phyloP scores from a whole-genome alignment of 2,113 vertebrate species.

The Morone saxatilis region DNA sequence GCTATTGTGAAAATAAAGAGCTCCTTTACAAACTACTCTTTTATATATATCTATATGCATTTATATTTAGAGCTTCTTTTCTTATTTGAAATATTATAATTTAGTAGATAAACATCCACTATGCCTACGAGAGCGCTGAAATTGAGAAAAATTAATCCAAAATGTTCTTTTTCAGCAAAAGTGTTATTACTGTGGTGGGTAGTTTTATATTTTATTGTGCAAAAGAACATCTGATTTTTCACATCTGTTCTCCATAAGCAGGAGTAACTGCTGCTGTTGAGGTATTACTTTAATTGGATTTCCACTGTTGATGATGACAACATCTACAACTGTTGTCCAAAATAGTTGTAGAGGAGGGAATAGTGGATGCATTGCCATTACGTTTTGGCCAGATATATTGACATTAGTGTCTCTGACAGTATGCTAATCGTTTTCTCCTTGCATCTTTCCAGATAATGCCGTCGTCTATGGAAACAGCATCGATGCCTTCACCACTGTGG shows the following conservation, averaged over 20 bases:
- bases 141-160: background rate
- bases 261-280: background rate
- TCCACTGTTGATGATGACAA: background rate
- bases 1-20: background rate
- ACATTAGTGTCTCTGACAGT: background rate
- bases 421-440: background rate
- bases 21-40: background rate
- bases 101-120: background rate
- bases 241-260: too few relatives aligned
- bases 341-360: background rate
- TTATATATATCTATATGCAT: too few relatives aligned
- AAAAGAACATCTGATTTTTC: background rate
- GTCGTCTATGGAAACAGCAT: conserved; percentile 91
- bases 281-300: background rate
- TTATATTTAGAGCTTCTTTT: background rate
- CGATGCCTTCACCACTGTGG: conserved; percentile 87
- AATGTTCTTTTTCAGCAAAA: background rate
- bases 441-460: conserved; percentile 82
- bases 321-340: background rate
- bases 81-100: background rate
- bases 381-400: background rate
- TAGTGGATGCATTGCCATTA: background rate
- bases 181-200: background rate
- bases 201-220: background rate
- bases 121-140: background rate